phyloP scores from a whole-genome alignment of 2,888 invertebrate genomes.

The Ecliptopera silaceata region DNA sequence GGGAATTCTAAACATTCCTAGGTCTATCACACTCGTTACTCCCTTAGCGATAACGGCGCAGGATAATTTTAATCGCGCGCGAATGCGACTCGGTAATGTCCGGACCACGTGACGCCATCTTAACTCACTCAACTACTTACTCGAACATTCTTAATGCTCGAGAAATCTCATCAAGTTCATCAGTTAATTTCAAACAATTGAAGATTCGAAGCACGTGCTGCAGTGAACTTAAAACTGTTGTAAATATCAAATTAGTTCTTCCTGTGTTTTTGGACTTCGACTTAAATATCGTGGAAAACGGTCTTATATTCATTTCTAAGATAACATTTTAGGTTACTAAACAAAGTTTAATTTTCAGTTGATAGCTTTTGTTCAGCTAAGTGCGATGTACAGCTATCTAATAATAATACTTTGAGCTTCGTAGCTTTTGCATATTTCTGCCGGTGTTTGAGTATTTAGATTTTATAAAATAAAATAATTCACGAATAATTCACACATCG shows the following conservation, averaged over 20 bases:
- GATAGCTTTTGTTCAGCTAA: not conserved
- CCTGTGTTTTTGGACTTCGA: constrained; percentile 1
- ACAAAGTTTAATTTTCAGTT: too few species aligned
- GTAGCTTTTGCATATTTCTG: too few species aligned
- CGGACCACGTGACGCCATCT: constrained; percentile 68
- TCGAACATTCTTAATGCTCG: constrained; percentile 48
- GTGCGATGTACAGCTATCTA: too few species aligned
- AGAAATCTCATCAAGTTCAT: constrained; percentile 61
- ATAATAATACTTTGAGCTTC: too few species aligned
- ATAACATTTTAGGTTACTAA: too few species aligned
- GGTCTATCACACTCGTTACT: constrained; percentile 60
- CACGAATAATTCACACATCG: too few species aligned
- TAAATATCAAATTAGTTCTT: constrained; percentile 15
- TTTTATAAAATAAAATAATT: too few species aligned
- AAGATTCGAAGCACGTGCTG: constrained; percentile 38
- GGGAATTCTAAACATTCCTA: constrained; percentile 4
- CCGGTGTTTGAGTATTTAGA: too few species aligned
- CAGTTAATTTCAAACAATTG: constrained; percentile 44
- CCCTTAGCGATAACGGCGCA: constrained; percentile 73
- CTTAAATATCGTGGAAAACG: too few species aligned
- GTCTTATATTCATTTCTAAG: too few species aligned
- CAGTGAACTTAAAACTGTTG: constrained; percentile 11
- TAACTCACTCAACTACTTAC: constrained; percentile 60
- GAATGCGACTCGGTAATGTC: constrained; percentile 71
- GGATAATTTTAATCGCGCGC: constrained; percentile 82